A percentile compares a stretch with the other conserved stretches of the same genome.
These are phyloP conservation scores for Cichladusa arquata DNA, from an alignment of 2,113 vertebrate genomes.

Conservation along the genomic window DNA sequence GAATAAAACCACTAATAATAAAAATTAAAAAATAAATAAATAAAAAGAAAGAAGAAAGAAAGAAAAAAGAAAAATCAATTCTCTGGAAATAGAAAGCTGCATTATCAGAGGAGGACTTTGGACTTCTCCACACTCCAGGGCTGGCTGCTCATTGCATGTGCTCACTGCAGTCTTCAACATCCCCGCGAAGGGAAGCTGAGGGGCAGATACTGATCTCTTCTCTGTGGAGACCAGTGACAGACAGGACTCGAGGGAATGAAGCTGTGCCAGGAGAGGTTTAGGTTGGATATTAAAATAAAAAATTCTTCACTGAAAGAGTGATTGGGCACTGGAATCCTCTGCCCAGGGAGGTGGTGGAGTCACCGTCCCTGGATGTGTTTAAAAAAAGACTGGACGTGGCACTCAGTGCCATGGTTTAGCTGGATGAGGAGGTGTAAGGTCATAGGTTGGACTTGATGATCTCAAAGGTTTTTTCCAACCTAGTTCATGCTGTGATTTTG, in stretches of 20 bases:
- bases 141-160: background rate
- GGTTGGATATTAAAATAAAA: background rate
- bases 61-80: too few relatives aligned
- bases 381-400: background rate
- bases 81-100: background rate
- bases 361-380: too few relatives aligned
- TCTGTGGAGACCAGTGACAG: background rate
- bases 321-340: background rate
- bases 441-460: background rate
- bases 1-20: background rate
- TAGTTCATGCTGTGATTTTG: background rate
- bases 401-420: background rate
- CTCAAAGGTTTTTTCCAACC: background rate
- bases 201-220: background rate
- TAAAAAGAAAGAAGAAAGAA: too few relatives aligned
- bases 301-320: background rate
- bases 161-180: background rate
- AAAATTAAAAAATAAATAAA: too few relatives aligned
- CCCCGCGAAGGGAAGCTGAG: background rate
- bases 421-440: background rate
- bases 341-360: background rate
- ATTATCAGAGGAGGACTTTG: background rate
- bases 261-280: background rate
- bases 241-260: background rate
- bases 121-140: too few relatives aligned